Evolutionary conservation across 2,113 vertebrate species (phyloP), one percentile per base, ranked within the genome.

Genomic region (Plotosus lineatus): DNA sequence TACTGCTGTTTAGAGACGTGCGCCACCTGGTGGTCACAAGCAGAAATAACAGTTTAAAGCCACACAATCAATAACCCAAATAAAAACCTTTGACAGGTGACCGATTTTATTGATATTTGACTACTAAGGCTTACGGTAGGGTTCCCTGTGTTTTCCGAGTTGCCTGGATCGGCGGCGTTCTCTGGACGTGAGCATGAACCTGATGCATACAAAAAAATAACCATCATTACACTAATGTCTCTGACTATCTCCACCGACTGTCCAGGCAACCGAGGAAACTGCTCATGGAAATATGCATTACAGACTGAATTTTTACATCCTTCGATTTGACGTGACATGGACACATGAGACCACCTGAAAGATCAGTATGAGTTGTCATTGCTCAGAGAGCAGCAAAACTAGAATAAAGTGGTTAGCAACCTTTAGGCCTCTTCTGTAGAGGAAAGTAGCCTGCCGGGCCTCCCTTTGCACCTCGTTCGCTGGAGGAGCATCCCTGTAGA

Each of bases 361-460:
- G 44, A 75, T 7, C 26, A 3, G 33, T n/a, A 38, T 12, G 38
- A 17, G 36, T 79, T 71, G 63, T 28, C 8, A 23, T 48, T 21
- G 66, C 4, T 36, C n/a, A 38, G 56, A 53, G 19, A 26, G 10
- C 6, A 6, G 50, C 14, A 69, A 58, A 61, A 50, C 75, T 26
- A 21, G 7, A 58, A 12, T 7, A 12, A 36, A 36, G 55, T 14
- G 12, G 71, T 9, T 14, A 19, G 12, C 46, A 90, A 98, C 97
- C 95, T 98, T 97, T 58, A 99, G 89, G 78, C 97, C 97, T 86
- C 97, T 95, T 89, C 92, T 94, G 84, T 95, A 95, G 48, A 99
- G 94, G 90, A 97, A 99, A 1, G 95, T 98, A 88, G 97, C 96
- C 87, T 98, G 97, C 56, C 97, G 95, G 4, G 93, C 93, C 26